Evolutionary conservation across 2,113 vertebrate genomes (phyloP).

Genomic region (Burhinus bistriatus): DNA sequence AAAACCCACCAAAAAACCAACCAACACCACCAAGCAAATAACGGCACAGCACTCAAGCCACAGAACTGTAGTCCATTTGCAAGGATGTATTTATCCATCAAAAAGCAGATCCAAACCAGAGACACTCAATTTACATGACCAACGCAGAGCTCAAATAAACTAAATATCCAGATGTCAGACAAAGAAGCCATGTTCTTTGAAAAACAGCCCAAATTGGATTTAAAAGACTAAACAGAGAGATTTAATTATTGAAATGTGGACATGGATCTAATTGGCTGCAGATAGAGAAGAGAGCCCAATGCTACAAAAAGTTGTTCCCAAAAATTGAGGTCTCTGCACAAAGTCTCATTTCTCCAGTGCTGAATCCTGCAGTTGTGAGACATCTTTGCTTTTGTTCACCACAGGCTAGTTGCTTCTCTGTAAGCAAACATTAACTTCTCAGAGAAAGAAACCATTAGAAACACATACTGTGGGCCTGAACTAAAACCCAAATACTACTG

Average conservation of each 20-base stretch:
- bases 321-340: neutral
- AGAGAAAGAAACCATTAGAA: neutral
- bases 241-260: neutral
- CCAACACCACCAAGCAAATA: neutral
- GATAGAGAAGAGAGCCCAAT: neutral
- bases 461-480: neutral
- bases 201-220: neutral
- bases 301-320: neutral
- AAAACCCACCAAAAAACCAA: neutral
- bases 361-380: neutral
- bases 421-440: neutral
- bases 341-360: neutral
- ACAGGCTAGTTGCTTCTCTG: neutral
- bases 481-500: neutral
- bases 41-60: neutral
- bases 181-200: neutral
- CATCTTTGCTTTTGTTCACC: neutral
- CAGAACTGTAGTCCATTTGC: neutral
- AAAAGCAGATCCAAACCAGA: conserved; percentile 11
- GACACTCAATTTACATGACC: neutral
- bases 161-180: neutral
- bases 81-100: neutral
- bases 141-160: neutral
- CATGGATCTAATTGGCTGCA: neutral
- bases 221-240: neutral